A percentile compares a stretch with the other conserved stretches of the same genome.
Conservation (phyloP, 2,113 vertebrate species). For the Strix uralensis region DNA sequence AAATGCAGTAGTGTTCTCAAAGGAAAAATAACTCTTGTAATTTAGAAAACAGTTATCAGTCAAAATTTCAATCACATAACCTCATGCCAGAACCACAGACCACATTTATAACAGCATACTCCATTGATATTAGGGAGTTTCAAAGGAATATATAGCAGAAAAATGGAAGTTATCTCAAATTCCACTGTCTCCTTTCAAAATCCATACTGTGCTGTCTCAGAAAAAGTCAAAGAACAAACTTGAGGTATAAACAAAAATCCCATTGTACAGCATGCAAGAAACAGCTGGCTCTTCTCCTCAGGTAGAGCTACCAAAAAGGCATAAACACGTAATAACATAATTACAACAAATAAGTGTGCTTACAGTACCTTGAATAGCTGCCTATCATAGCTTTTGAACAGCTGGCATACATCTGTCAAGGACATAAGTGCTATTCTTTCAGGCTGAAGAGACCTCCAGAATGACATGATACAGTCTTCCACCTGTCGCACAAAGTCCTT, state of each 20-base stretch:
- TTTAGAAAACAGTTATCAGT: not conserved
- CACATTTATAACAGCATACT: not conserved
- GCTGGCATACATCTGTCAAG: constrained; percentile 63
- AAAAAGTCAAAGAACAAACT: not conserved
- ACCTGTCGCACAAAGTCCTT: constrained; percentile 50
- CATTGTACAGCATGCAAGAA: not conserved
- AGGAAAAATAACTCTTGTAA: not conserved
- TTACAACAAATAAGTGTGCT: not conserved
- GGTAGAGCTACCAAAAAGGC: not conserved
- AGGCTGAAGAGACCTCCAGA: constrained; percentile 72
- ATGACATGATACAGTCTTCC: constrained; percentile 55
- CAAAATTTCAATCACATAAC: not conserved
- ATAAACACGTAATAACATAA: not conserved
- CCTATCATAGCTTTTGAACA: constrained; percentile 60
- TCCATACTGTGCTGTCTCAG: not conserved
- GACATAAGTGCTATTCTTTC: constrained; percentile 60
- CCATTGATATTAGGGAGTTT: not conserved
- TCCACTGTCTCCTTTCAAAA: not conserved
- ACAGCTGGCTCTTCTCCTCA: not conserved
- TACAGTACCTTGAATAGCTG: constrained; percentile 71
- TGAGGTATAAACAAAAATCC: not conserved
- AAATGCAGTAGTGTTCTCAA: not conserved
- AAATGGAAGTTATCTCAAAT: not conserved
- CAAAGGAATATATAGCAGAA: not conserved
- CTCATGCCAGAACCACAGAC: not conserved